Base-by-base conservation (phyloP, 2,113 vertebrate genomes). In the Sander vitreus region DNA sequence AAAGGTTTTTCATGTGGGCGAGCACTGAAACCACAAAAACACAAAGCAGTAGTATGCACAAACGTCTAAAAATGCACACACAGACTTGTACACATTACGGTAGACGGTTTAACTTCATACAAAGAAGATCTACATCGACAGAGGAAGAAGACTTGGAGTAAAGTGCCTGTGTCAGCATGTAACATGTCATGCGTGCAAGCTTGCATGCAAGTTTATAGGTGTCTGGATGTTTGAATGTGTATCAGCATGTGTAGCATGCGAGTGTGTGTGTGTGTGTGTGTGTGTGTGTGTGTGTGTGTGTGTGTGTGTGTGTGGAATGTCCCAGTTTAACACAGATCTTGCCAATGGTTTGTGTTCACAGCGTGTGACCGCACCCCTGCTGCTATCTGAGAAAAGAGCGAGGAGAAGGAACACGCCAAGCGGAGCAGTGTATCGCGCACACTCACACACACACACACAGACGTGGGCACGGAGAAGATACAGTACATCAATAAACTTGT, bases 241-340 rank as follows among this genome's bases (percentile, higher is more conserved):
- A 60, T 73, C 21, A 59, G 70, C n/a, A 33, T 53, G 76, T 53
- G 27, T 19, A 13, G 16, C 0, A 1, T 3, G 16, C 57, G 62
- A 75, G 69, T 68, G 51, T 65, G 78, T 59, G 12, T 69, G 65
- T 54, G 68, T 73, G 23, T 60, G 50, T 63, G 55, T 72, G 43
- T 83, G n/a, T 66, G 27, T 30, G 58, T 69, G 23, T 62, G 48
- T n/a, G 62, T 59, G 71, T 57, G 53, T 68, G 64, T 85, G 82
- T 70, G 76, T 73, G 53, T 76, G 21, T 33, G 21, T 68, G 60
- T 88, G 85, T 78, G 70, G 80, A 77, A 76, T 90, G 91, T 83
- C 85, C 89, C 92, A 93, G 85, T 93, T 94, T 85, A 86, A 86
- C 74, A 76, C 67, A 80, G 75, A 85, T 75, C 79, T 78, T 59